A percentile compares a stretch with the other conserved stretches of the same genome.
These are phyloP conservation scores for Ganaspis sp. DNA, from an alignment of 1,140 invertebrate species.

Conservation along the genomic window DNA sequence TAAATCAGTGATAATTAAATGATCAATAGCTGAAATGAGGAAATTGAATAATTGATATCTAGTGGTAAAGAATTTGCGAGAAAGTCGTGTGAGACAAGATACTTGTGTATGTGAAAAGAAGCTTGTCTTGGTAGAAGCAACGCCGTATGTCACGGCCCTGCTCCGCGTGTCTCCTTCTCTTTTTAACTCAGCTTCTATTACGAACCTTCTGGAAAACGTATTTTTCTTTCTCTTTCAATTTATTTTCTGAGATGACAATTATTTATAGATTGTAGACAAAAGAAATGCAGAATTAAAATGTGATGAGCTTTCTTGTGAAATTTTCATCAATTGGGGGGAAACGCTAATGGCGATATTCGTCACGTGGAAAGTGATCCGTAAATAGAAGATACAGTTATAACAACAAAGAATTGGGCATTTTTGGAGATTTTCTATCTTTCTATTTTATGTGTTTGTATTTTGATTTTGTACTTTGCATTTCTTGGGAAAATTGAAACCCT, in stretches of 20 bases:
- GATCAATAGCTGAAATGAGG: not conserved
- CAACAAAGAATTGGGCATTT: not conserved
- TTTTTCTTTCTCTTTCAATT: slow-evolving; percentile 16
- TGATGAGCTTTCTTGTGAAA: not conserved
- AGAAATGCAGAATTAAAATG: not conserved
- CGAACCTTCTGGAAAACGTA: slow-evolving; percentile 70
- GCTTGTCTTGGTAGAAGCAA: not conserved
- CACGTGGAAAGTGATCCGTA: not conserved
- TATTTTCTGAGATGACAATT: not conserved
- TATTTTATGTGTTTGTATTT: not conserved
- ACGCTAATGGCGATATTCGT: not conserved
- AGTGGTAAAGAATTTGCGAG: too few species aligned
- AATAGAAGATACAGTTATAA: not conserved
- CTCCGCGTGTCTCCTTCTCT: slow-evolving; percentile 30
- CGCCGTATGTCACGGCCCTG: slow-evolving; percentile 29
- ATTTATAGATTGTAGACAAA: not conserved
- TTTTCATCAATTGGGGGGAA: not conserved
- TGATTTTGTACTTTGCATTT: not conserved
- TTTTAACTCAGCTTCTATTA: slow-evolving; percentile 33
- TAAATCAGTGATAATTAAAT: not conserved
- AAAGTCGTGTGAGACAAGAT: not conserved
- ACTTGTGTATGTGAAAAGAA: not conserved
- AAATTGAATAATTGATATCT: too few species aligned
- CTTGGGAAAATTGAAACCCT: not conserved
- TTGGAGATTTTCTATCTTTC: not conserved